A percentile compares a stretch with the other conserved stretches of the same genome.
phyloP scores from a whole-genome alignment of 2,797 vertebrate species.

The Xyrichtys novacula region DNA sequence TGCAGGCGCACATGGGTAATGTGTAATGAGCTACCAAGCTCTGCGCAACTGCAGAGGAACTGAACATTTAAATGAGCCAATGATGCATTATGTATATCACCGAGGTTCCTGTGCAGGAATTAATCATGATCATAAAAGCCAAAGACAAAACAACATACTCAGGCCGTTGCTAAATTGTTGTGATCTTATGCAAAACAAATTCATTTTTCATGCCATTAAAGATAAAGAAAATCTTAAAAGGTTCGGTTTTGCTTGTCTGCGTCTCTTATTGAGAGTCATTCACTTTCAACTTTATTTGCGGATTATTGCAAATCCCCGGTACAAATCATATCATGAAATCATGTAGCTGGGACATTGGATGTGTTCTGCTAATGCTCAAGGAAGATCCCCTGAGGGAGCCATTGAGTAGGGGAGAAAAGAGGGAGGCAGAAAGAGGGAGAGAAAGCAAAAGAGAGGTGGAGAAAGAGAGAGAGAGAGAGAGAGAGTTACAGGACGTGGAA shows the following conservation, averaged over 20 bases:
- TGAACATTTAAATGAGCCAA: conserved; percentile 82
- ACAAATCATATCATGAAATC: conserved; percentile 87
- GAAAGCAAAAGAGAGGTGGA: conserved; percentile 56
- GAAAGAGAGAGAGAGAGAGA: conserved; percentile 52
- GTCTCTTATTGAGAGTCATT: conserved; percentile 83
- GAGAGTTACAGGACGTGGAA: conserved; percentile 62
- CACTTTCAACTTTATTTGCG: conserved; percentile 82
- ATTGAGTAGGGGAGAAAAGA: conserved; percentile 73
- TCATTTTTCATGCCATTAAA: conserved; percentile 82
- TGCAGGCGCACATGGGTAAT: conserved; percentile 70
- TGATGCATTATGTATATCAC: conserved; percentile 83
- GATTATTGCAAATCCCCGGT: conserved; percentile 85
- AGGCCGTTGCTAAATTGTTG: conserved; percentile 76
- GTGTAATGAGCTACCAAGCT: conserved; percentile 78
- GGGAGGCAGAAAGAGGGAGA: conserved; percentile 60
- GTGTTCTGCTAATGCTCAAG: conserved; percentile 83
- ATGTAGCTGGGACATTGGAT: conserved; percentile 78
- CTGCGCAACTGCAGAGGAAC: conserved; percentile 76
- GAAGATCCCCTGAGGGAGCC: conserved; percentile 80
- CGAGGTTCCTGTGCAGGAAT: conserved; percentile 79
- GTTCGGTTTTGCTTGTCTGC: conserved; percentile 82
- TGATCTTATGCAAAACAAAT: conserved; percentile 80
- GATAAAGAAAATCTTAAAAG: conserved; percentile 84
- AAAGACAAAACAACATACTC: conserved; percentile 79
- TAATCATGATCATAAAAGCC: conserved; percentile 83